A percentile compares a stretch with the other conserved stretches of the same genome.
phyloP scores from a whole-genome alignment of 2,113 vertebrate species.

The Phaetusa simplex region DNA sequence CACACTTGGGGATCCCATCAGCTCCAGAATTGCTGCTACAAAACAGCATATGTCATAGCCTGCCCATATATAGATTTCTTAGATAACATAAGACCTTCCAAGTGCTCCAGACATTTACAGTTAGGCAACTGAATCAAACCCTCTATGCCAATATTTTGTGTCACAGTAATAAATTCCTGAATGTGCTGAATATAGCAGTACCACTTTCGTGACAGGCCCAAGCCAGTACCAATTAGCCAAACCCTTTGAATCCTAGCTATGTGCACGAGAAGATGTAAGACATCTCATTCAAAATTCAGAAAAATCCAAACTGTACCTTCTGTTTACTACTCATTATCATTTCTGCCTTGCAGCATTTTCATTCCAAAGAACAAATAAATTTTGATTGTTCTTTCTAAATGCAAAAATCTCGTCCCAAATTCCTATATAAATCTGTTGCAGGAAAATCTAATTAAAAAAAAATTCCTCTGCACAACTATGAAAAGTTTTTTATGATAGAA shows the following conservation, averaged over 20 bases:
- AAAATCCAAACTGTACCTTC: background rate
- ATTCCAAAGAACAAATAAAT: background rate
- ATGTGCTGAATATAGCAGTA: background rate
- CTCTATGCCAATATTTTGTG: background rate
- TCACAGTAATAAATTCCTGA: background rate
- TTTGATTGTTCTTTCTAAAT: background rate
- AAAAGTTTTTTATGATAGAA: background rate
- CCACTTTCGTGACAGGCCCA: background rate
- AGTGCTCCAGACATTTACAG: background rate
- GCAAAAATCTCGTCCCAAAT: background rate
- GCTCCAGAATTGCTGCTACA: background rate
- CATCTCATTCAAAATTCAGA: background rate
- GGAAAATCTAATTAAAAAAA: background rate
- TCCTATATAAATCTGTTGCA: background rate
- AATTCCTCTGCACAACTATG: background rate
- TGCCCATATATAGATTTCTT: background rate
- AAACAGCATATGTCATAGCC: background rate
- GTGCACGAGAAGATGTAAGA: background rate
- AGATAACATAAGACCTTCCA: background rate
- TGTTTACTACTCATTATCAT: background rate
- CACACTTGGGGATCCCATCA: background rate
- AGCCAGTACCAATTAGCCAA: background rate
- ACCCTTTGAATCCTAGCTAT: background rate
- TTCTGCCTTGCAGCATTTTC: background rate
- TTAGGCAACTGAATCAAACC: background rate